These are phyloP conservation scores for Biston stratarius DNA, from an alignment of 2,888 invertebrate genomes.

Conservation along the genomic window DNA sequence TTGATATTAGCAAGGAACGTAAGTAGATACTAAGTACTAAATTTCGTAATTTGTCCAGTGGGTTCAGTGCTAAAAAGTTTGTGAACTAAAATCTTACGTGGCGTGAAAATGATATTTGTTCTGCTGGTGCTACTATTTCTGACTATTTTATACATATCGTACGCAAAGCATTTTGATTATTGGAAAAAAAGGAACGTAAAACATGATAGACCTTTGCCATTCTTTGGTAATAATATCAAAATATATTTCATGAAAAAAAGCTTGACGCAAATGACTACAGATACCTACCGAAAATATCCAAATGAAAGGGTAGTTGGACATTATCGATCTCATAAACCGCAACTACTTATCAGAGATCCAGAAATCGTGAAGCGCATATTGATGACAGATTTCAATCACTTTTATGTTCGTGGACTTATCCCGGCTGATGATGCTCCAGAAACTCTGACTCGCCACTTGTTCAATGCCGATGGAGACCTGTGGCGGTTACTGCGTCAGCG, in stretches of 20 bases:
- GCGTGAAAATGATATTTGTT: conserved; percentile 11
- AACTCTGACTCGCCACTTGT: conserved; percentile 61
- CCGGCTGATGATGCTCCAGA: conserved; percentile 52
- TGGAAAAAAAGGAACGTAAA: conserved; percentile 60
- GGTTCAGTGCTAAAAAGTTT: background rate
- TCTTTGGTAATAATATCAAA: conserved; percentile 55
- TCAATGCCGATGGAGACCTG: conserved; percentile 65
- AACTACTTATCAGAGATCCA: conserved; percentile 63
- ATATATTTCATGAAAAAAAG: conserved; percentile 53
- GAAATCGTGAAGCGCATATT: conserved; percentile 60
- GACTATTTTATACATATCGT: conserved; percentile 51
- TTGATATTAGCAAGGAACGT: too few species aligned
- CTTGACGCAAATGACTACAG: conserved; percentile 50
- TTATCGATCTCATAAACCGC: conserved; percentile 52
- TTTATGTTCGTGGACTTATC: conserved; percentile 59
- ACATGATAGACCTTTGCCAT: conserved; percentile 55
- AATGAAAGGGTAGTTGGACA: conserved; percentile 62
- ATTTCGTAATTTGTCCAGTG: background rate
- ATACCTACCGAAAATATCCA: conserved; percentile 61
- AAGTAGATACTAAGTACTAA: too few species aligned
- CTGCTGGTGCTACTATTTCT: conserved; percentile 10
- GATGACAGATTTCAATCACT: conserved; percentile 58
- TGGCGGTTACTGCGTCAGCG: conserved; percentile 68
- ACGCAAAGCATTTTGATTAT: conserved; percentile 58
- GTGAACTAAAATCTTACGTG: background rate